Conservation (phyloP, 2,888 invertebrate species). For the Sphecodes monilicornis region DNA sequence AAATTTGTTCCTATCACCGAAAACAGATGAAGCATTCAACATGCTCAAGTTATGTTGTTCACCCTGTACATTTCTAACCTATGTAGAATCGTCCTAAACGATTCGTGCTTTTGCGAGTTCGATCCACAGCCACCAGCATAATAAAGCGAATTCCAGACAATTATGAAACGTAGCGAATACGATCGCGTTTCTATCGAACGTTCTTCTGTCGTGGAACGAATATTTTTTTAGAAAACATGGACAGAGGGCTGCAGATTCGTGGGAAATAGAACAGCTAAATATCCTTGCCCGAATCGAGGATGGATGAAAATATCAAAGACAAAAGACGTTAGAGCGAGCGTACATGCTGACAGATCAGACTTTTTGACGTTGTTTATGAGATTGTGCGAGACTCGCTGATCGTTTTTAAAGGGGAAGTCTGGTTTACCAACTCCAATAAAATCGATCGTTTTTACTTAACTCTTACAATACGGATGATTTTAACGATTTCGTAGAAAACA, state of each 20-base stretch:
- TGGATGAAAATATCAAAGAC: background rate
- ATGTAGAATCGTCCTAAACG: slow-evolving; percentile 15
- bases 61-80: slow-evolving; percentile 22
- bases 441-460: background rate
- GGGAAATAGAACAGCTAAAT: background rate
- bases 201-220: background rate
- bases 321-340: background rate
- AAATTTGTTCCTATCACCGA: background rate
- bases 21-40: background rate
- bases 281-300: background rate
- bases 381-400: background rate
- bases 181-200: slow-evolving; percentile 31
- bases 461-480: background rate
- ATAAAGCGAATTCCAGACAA: slow-evolving; percentile 53
- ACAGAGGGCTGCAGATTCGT: background rate
- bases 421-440: background rate
- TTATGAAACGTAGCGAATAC: slow-evolving; percentile 39
- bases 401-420: background rate
- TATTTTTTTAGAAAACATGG: background rate
- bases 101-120: slow-evolving; percentile 33
- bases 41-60: background rate
- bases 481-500: background rate
- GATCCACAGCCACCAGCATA: slow-evolving; percentile 18
- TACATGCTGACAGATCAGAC: background rate
- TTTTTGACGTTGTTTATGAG: background rate